Percentiles rank a stretch among this genome's conserved stretches.
Evolutionary conservation across 2,888 invertebrate genomes (phyloP).

Genomic region (Melanostoma mellinum): DNA sequence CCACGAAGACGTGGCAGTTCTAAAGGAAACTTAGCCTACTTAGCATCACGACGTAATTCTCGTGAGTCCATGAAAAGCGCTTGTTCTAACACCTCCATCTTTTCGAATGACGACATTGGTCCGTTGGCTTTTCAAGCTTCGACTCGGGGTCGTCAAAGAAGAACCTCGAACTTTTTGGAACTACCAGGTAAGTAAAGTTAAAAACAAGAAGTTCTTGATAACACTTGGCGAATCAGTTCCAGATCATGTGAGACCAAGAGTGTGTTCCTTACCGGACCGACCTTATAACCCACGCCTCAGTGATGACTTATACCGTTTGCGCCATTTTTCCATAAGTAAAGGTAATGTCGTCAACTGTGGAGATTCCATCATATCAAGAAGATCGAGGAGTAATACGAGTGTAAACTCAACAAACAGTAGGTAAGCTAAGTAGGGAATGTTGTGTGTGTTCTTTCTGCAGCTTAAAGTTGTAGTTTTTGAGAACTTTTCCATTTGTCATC

Average conservation of each 20-base stretch:
- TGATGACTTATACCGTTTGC: constrained; percentile 91
- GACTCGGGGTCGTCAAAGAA: constrained; percentile 88
- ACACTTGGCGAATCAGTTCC: constrained; percentile 84
- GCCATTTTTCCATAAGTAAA: constrained; percentile 94
- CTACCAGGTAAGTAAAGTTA: constrained; percentile 87
- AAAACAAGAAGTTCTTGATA: background rate
- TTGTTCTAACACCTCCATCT: constrained; percentile 87
- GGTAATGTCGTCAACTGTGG: constrained; percentile 95
- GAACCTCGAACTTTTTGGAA: constrained; percentile 94
- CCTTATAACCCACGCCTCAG: constrained; percentile 92
- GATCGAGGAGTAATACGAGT: constrained; percentile 93
- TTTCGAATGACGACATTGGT: constrained; percentile 90
- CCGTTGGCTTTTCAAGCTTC: constrained; percentile 91
- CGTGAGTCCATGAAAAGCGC: constrained; percentile 86
- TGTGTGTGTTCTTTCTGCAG: background rate
- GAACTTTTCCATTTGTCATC: background rate
- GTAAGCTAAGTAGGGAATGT: constrained; percentile 81
- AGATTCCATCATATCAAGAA: constrained; percentile 92
- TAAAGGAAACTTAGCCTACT: constrained; percentile 88
- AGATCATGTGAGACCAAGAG: constrained; percentile 91
- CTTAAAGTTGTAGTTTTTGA: background rate
- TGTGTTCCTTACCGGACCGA: constrained; percentile 93
- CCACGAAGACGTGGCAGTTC: constrained; percentile 86
- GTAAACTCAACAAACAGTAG: constrained; percentile 93
- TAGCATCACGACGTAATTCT: constrained; percentile 93